These are phyloP conservation scores for Bombus confusus DNA, from an alignment of 1,140 invertebrate genomes.

Conservation along the genomic window DNA sequence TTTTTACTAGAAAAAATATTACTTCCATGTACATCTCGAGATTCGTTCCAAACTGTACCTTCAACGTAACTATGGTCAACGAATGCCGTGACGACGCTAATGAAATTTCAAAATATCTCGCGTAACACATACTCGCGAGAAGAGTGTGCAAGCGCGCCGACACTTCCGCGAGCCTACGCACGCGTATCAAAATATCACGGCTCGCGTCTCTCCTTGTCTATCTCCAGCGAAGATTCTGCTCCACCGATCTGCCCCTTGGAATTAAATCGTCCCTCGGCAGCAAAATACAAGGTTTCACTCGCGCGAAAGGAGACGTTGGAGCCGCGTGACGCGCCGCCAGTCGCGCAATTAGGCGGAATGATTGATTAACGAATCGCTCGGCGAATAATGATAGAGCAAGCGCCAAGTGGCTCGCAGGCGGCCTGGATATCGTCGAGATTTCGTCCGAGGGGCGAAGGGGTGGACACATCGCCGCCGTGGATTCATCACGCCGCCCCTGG, in stretches of 20 bases:
- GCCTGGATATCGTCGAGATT: conserved; percentile 25
- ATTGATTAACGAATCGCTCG: conserved; percentile 67
- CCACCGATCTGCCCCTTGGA: background rate
- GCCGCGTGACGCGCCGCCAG: conserved; percentile 24
- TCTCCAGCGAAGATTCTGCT: too few relatives aligned
- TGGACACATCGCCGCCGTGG: conserved; percentile 24
- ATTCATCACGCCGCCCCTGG: conserved; percentile 57
- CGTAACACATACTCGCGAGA: too few relatives aligned
- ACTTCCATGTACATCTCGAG: too few relatives aligned
- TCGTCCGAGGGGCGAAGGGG: conserved; percentile 12
- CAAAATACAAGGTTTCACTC: conserved; percentile 44
- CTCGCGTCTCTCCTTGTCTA: background rate
- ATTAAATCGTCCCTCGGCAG: conserved; percentile 26
- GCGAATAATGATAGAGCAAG: conserved; percentile 64
- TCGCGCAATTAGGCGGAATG: conserved; percentile 61
- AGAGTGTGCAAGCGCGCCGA: too few relatives aligned
- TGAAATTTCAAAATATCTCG: too few relatives aligned
- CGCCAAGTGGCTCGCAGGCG: conserved; percentile 4
- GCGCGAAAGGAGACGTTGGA: conserved; percentile 52
- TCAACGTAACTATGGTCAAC: too few relatives aligned
- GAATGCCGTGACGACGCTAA: too few relatives aligned
- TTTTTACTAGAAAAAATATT: too few relatives aligned
- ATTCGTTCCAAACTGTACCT: too few relatives aligned
- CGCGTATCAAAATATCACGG: background rate
- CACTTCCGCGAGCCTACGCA: background rate